Percentiles rank a stretch among this genome's conserved stretches.
phyloP scores from a whole-genome alignment of 2,797 vertebrate genomes.

The Bufotes viridis region DNA sequence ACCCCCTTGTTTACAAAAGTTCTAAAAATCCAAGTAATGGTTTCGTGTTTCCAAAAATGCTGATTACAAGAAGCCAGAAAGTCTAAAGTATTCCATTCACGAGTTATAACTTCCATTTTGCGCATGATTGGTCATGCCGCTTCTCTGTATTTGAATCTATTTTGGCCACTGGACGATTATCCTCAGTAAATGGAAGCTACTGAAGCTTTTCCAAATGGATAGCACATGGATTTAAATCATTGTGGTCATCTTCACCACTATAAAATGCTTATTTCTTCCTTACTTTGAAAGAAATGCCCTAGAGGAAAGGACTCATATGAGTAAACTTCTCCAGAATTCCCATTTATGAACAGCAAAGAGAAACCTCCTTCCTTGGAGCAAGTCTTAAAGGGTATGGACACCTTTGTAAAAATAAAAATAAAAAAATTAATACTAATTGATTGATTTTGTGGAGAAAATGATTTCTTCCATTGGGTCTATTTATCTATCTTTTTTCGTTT shows the following conservation, averaged over 20 bases:
- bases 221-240: constrained; percentile 9
- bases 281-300: not conserved
- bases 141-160: constrained; percentile 7
- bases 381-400: too few species aligned
- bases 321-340: not conserved
- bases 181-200: constrained; percentile 48
- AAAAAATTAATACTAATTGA: too few species aligned
- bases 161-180: constrained; percentile 44
- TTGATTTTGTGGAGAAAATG: too few species aligned
- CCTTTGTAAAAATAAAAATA: too few species aligned
- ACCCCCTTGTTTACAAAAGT: not conserved
- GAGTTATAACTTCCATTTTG: constrained; percentile 47
- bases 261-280: constrained; percentile 3
- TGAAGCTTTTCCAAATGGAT: constrained; percentile 51
- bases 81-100: constrained; percentile 24
- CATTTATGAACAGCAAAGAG: not conserved
- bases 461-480: too few species aligned
- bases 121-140: constrained; percentile 28
- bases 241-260: not conserved
- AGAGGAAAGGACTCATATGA: not conserved
- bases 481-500: too few species aligned
- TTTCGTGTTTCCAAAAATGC: not conserved
- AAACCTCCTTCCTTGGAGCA: not conserved
- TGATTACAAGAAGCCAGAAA: constrained; percentile 1
- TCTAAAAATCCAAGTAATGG: not conserved